Conservation (phyloP, 2,797 vertebrate genomes). For the Thripadectes ignobilis region DNA sequence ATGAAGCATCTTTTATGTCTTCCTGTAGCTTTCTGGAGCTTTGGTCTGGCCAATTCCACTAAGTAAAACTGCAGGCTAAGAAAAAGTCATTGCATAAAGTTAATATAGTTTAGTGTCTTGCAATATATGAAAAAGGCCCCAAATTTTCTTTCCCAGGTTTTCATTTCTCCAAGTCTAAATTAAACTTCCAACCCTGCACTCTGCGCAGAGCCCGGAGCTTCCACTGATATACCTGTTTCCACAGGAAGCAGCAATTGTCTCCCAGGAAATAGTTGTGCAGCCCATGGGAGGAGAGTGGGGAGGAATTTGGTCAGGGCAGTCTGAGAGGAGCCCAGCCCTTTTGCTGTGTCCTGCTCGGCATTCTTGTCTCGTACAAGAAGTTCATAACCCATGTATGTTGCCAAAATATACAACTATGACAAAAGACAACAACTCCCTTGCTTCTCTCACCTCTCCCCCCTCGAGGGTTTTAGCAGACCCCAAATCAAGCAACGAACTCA, state of each 20-base stretch:
- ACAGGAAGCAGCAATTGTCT: slow-evolving; percentile 6
- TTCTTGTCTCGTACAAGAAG: not conserved
- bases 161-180: slow-evolving; percentile 55
- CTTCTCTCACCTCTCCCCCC: not conserved
- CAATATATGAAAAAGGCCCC: slow-evolving; percentile 21
- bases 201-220: slow-evolving; percentile 22
- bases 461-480: not conserved
- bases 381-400: not conserved
- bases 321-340: not conserved
- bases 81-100: slow-evolving; percentile 33
- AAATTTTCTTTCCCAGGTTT: slow-evolving; percentile 17
- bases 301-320: not conserved
- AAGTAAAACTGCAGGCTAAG: slow-evolving; percentile 25
- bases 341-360: not conserved
- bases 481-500: not conserved
- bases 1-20: not conserved
- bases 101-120: slow-evolving; percentile 36
- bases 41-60: not conserved
- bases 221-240: slow-evolving; percentile 32
- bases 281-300: not conserved
- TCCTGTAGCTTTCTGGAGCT: not conserved
- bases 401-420: not conserved
- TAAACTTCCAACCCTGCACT: not conserved
- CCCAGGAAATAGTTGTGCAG: not conserved
- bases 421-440: not conserved